These are phyloP conservation scores for Drosophila novamexicana DNA, from an alignment of 1,140 invertebrate genomes.

Conservation along the genomic window DNA sequence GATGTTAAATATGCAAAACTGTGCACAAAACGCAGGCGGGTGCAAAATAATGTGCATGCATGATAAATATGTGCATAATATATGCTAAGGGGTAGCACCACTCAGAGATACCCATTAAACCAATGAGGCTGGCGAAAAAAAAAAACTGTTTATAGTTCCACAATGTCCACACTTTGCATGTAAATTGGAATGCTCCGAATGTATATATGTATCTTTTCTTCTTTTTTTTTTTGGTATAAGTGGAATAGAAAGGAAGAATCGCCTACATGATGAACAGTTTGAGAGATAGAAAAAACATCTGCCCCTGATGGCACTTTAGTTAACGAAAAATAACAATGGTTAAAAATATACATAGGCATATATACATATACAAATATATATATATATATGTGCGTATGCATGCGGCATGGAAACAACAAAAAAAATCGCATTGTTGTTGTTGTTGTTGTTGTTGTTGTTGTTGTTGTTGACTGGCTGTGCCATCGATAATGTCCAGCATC, in stretches of 20 bases:
- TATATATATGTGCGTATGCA: slow-evolving; percentile 47
- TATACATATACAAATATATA: not conserved
- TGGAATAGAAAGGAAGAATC: slow-evolving; percentile 19
- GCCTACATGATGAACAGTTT: slow-evolving; percentile 41
- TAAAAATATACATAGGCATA: slow-evolving; percentile 65
- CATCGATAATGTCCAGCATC: slow-evolving; percentile 78
- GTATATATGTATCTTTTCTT: not conserved
- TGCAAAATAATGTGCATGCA: not conserved
- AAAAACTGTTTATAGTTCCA: slow-evolving; percentile 58
- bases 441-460: slow-evolving; percentile 16
- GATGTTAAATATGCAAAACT: slow-evolving; percentile 65
- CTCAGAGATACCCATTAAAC: not conserved
- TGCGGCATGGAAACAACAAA: slow-evolving; percentile 43
- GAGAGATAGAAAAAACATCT: slow-evolving; percentile 80
- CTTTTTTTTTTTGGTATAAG: not conserved
- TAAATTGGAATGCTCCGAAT: slow-evolving; percentile 31
- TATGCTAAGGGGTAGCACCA: too few species aligned
- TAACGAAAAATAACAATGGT: slow-evolving; percentile 80
- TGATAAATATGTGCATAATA: slow-evolving; percentile 7
- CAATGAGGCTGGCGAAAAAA: slow-evolving; percentile 25
- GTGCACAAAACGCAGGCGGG: slow-evolving; percentile 35
- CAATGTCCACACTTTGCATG: slow-evolving; percentile 52
- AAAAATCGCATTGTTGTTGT: slow-evolving; percentile 40
- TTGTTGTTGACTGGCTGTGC: slow-evolving; percentile 38
- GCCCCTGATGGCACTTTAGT: slow-evolving; percentile 83